phyloP scores from a whole-genome alignment of 2,888 invertebrate species.

The Drosophila siamana region DNA sequence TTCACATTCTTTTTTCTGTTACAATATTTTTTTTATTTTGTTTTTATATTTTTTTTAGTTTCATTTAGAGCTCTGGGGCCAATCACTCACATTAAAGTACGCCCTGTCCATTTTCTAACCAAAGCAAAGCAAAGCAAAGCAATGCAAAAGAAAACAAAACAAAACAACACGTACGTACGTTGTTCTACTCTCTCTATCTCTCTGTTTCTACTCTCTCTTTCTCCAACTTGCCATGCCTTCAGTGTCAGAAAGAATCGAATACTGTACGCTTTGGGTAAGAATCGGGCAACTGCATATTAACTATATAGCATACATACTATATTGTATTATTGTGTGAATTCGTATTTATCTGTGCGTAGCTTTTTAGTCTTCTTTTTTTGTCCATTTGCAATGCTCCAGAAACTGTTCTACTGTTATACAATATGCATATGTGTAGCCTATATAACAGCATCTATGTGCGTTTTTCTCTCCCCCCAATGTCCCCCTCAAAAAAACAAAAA shows the following conservation, averaged over 20 bases:
- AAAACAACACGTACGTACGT: conserved; percentile 41
- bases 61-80: conserved; percentile 56
- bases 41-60: conserved; percentile 48
- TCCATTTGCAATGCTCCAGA: conserved; percentile 65
- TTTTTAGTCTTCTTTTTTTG: conserved; percentile 56
- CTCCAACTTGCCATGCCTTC: conserved; percentile 40
- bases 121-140: conserved; percentile 20
- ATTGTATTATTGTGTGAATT: conserved; percentile 45
- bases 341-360: conserved; percentile 68
- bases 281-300: conserved; percentile 47
- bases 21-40: conserved; percentile 15
- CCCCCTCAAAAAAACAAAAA: neutral
- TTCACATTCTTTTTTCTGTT: conserved; percentile 29
- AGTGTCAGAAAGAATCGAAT: conserved; percentile 46
- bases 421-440: conserved; percentile 46
- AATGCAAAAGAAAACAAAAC: conserved; percentile 5
- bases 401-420: conserved; percentile 55
- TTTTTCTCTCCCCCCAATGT: neutral
- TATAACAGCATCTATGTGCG: conserved; percentile 53
- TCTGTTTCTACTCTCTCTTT: conserved; percentile 23
- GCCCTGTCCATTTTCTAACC: conserved; percentile 44
- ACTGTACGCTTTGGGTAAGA: conserved; percentile 64
- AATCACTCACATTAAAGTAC: conserved; percentile 39
- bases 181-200: conserved; percentile 43
- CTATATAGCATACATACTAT: conserved; percentile 21